Evolutionary conservation across 2,113 vertebrate species (phyloP).

Genomic region (Micronycteris hirsuta): DNA sequence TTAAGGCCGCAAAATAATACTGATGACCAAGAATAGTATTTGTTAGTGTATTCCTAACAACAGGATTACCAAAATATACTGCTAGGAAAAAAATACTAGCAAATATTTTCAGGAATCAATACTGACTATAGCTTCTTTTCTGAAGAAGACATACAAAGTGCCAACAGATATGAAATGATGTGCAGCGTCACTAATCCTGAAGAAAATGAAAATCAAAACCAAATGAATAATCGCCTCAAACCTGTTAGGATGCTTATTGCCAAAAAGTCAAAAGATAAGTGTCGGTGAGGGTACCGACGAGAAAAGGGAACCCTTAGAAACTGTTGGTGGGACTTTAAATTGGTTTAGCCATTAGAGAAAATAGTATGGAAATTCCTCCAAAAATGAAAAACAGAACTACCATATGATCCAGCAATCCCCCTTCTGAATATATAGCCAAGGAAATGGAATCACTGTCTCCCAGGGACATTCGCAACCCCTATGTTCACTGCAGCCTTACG

Average conservation of each 20-base stretch:
- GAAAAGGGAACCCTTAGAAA: neutral
- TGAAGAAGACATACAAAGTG: neutral
- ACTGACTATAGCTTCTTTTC: neutral
- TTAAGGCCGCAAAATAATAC: neutral
- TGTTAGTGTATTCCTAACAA: neutral
- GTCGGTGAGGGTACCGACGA: neutral
- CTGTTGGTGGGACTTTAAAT: neutral
- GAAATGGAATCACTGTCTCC: neutral
- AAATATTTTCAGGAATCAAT: neutral
- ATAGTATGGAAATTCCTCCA: neutral
- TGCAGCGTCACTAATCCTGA: neutral
- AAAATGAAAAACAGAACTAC: neutral
- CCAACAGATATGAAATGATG: neutral
- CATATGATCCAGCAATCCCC: neutral
- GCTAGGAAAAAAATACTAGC: neutral
- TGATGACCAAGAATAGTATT: neutral
- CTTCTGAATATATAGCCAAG: neutral
- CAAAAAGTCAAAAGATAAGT: neutral
- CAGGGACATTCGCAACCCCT: neutral
- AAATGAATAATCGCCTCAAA: neutral
- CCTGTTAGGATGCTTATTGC: neutral
- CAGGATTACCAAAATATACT: neutral
- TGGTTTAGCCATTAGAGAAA: neutral
- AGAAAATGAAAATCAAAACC: neutral
- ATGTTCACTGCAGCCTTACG: neutral